Evolutionary conservation across 35 echinoderm and acorn worm species (phyloP).

Genomic region (Strongylocentrotus purpuratus): DNA sequence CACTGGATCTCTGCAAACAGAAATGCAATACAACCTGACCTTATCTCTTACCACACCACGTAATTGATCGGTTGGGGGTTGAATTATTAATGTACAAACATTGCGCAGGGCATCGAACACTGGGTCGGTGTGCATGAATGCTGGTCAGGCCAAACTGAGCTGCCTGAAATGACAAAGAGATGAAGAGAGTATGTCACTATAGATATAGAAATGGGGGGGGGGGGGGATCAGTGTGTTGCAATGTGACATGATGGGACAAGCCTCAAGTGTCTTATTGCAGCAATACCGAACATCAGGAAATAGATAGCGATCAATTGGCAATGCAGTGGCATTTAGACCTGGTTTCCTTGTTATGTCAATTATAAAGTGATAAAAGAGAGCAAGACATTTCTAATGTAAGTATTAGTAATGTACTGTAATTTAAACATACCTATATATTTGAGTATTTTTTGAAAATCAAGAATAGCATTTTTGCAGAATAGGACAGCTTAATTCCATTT

Average conservation of each 20-base stretch:
- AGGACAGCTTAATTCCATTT: no score
- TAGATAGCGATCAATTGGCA: background rate
- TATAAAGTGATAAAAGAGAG: background rate
- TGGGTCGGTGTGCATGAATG: background rate
- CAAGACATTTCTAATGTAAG: background rate
- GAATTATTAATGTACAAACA: slow-evolving; percentile 19
- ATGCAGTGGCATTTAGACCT: background rate
- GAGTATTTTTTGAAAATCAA: no score
- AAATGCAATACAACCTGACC: background rate
- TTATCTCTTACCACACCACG: background rate
- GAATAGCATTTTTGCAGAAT: no score
- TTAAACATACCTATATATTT: no score
- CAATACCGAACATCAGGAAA: background rate
- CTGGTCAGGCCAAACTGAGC: background rate
- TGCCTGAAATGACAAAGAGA: background rate
- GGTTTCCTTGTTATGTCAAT: background rate
- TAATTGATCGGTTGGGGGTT: background rate
- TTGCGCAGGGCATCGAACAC: background rate
- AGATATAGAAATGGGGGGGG: background rate
- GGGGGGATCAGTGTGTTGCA: background rate
- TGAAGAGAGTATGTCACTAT: background rate
- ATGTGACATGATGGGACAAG: background rate
- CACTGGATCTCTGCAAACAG: slow-evolving; percentile 15
- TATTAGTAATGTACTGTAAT: background rate
- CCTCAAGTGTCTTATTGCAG: background rate